Percentiles rank a stretch among this genome's conserved stretches.
These are phyloP conservation scores for Blera fallax DNA, from an alignment of 2,888 invertebrate species.

Conservation along the genomic window DNA sequence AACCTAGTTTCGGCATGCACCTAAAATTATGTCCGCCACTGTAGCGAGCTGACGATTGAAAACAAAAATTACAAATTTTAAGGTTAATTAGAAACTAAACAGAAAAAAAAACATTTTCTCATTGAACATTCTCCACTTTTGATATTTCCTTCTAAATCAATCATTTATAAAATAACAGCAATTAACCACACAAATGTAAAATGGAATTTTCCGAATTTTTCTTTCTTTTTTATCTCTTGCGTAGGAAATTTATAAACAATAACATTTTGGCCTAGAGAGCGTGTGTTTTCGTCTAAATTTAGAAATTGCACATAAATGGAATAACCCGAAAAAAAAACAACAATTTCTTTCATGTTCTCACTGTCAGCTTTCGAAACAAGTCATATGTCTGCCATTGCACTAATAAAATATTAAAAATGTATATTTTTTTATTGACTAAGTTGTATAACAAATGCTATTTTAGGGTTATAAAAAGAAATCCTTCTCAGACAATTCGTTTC, in stretches of 20 bases:
- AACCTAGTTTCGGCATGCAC: too few species aligned
- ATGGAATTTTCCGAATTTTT: neutral
- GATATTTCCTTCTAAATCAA: neutral
- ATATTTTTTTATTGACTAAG: neutral
- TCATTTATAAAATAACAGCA: neutral
- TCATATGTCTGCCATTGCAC: conserved; percentile 31
- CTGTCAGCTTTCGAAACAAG: conserved; percentile 17
- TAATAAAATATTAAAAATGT: conserved; percentile 24
- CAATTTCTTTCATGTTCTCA: conserved; percentile 33
- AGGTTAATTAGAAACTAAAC: too few species aligned
- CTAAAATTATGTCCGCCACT: too few species aligned
- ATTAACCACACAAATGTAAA: neutral
- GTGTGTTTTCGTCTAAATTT: conserved; percentile 9
- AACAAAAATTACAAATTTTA: too few species aligned
- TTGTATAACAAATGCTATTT: conserved; percentile 64
- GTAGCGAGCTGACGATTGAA: too few species aligned
- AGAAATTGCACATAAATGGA: conserved; percentile 39
- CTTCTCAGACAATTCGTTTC: conserved; percentile 79
- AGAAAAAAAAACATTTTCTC: neutral
- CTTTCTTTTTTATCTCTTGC: neutral
- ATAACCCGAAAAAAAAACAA: neutral
- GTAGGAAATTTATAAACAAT: conserved; percentile 18
- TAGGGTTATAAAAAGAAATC: conserved; percentile 74
- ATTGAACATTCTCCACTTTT: neutral
- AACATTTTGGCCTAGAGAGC: neutral